Evolutionary conservation across 2,113 vertebrate species (phyloP).

Genomic region (Struthidea cinerea): DNA sequence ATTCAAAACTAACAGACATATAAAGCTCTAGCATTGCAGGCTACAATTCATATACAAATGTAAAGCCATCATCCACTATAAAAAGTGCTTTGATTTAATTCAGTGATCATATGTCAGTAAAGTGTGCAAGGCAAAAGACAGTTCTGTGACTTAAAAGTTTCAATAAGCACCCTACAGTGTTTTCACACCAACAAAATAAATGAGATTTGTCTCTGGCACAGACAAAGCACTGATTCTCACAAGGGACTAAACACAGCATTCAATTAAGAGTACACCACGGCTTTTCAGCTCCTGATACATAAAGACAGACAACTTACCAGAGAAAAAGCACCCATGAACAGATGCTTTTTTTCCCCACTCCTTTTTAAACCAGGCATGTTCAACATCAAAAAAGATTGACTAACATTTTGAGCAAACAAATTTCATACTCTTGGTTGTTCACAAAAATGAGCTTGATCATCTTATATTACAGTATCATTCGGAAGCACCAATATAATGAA

Average conservation of each 20-base stretch:
- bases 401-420: constrained; percentile 32
- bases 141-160: neutral
- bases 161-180: neutral
- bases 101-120: neutral
- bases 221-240: neutral
- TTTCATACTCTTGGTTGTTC: constrained; percentile 4
- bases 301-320: neutral
- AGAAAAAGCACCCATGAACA: constrained; percentile 22
- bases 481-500: neutral
- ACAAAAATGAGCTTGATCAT: constrained; percentile 17
- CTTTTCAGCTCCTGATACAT: neutral
- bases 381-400: neutral
- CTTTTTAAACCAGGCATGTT: neutral
- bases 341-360: neutral
- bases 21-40: neutral
- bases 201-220: constrained; percentile 3
- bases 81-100: neutral
- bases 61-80: neutral
- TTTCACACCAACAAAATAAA: constrained; percentile 23
- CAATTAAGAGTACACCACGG: neutral
- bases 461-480: neutral
- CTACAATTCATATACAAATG: neutral
- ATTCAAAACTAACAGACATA: neutral
- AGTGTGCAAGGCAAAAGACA: neutral
- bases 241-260: neutral